These are phyloP conservation scores for Coecobrya sp. DNA, from an alignment of 2,888 invertebrate genomes.

Conservation along the genomic window DNA sequence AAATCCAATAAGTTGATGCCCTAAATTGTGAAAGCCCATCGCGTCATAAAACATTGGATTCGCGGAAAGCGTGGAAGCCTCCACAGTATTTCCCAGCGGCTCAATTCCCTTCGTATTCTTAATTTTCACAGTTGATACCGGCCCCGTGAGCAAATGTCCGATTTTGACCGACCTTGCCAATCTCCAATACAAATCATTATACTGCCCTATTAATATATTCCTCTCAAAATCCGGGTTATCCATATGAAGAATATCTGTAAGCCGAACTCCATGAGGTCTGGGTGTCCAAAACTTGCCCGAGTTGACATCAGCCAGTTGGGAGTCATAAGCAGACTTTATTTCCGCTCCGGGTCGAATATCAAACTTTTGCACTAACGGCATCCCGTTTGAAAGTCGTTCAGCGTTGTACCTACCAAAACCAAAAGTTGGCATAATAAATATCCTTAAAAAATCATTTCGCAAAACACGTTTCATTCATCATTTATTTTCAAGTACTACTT, in stretches of 20 bases:
- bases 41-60: conserved; percentile 89
- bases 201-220: conserved; percentile 45
- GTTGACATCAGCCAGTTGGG: conserved; percentile 76
- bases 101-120: conserved; percentile 93
- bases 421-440: not conserved
- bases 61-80: conserved; percentile 89
- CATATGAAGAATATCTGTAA: conserved; percentile 65
- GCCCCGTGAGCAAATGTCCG: conserved; percentile 63
- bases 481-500: not conserved
- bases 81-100: conserved; percentile 93
- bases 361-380: conserved; percentile 57
- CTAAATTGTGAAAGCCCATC: conserved; percentile 77
- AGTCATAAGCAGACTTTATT: conserved; percentile 74
- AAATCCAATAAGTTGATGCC: conserved; percentile 77
- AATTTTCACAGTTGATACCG: conserved; percentile 39
- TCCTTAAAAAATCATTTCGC: not conserved
- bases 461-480: not conserved
- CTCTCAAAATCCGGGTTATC: conserved; percentile 64
- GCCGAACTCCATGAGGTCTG: conserved; percentile 36
- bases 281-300: conserved; percentile 81
- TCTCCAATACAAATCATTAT: conserved; percentile 51
- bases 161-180: conserved; percentile 53
- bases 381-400: conserved; percentile 81
- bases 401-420: conserved; percentile 79
- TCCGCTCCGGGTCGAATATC: conserved; percentile 37